Evolutionary conservation across 2,888 invertebrate species (phyloP).

Genomic region (Acronicta aceris): DNA sequence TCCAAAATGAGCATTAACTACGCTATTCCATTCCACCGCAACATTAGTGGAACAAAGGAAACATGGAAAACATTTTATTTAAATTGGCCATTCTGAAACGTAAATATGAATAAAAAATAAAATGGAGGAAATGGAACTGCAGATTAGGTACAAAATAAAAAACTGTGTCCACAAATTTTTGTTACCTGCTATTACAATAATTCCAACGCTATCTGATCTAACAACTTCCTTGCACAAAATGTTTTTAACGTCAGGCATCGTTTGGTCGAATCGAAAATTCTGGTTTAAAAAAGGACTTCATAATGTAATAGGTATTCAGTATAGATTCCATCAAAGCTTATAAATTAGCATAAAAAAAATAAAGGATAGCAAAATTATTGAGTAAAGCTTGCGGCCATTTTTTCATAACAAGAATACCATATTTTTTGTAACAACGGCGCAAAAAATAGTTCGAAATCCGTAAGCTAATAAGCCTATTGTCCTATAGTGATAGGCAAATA

Average conservation of each 20-base stretch:
- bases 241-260: too few relatives aligned
- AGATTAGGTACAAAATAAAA: conserved; percentile 7
- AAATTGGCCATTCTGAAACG: conserved; percentile 17
- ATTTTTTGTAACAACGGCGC: conserved; percentile 2
- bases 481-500: conserved; percentile 68
- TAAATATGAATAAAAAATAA: conserved; percentile 18
- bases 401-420: not conserved
- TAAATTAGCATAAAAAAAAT: too few relatives aligned
- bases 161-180: too few relatives aligned
- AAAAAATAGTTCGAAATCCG: conserved; percentile 28
- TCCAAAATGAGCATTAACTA: conserved; percentile 36
- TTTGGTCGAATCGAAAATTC: too few relatives aligned
- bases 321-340: too few relatives aligned
- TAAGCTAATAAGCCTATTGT: conserved; percentile 73
- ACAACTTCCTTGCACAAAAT: too few relatives aligned
- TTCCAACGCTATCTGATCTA: too few relatives aligned
- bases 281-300: too few relatives aligned
- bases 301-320: too few relatives aligned
- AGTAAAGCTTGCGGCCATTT: too few relatives aligned
- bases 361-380: too few relatives aligned
- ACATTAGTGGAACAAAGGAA: conserved; percentile 40
- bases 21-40: conserved; percentile 12
- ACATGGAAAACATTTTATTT: conserved; percentile 20
- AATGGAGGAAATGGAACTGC: not conserved
- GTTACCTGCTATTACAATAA: too few relatives aligned